These are phyloP conservation scores for Thomomys bottae DNA, from an alignment of 2,113 vertebrate genomes.

Conservation along the genomic window DNA sequence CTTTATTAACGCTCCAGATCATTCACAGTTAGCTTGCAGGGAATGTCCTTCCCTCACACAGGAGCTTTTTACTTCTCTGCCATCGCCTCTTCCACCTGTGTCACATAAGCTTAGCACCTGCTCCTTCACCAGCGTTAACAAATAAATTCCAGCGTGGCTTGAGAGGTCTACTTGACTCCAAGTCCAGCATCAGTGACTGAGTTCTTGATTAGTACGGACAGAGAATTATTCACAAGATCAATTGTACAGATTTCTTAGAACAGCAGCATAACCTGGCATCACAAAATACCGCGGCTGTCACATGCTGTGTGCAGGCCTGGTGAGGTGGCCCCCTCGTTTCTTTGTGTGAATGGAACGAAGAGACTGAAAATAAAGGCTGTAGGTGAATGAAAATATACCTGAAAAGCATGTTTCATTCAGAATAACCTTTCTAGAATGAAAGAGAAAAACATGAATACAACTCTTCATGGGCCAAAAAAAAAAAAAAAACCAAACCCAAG, in stretches of 20 bases:
- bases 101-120: neutral
- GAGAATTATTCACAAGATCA: neutral
- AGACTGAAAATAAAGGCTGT: slow-evolving; percentile 14
- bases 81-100: neutral
- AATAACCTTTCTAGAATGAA: slow-evolving; percentile 26
- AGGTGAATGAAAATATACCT: slow-evolving; percentile 52
- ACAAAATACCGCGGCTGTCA: neutral
- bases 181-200: neutral
- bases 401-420: slow-evolving; percentile 51
- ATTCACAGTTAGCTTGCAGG: neutral
- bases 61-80: slow-evolving; percentile 1
- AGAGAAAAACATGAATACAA: slow-evolving; percentile 18
- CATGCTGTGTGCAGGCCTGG: neutral
- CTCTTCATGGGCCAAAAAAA: neutral
- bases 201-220: neutral
- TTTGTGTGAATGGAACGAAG: slow-evolving; percentile 34
- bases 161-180: slow-evolving; percentile 17
- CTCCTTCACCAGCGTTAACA: neutral
- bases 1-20: neutral
- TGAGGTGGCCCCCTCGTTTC: neutral
- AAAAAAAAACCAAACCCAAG: no score
- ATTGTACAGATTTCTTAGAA: neutral
- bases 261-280: neutral
- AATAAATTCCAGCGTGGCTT: slow-evolving; percentile 19
- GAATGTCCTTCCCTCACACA: neutral